Conservation (phyloP, 2,113 vertebrate species). For the Ameiurus melas region DNA sequence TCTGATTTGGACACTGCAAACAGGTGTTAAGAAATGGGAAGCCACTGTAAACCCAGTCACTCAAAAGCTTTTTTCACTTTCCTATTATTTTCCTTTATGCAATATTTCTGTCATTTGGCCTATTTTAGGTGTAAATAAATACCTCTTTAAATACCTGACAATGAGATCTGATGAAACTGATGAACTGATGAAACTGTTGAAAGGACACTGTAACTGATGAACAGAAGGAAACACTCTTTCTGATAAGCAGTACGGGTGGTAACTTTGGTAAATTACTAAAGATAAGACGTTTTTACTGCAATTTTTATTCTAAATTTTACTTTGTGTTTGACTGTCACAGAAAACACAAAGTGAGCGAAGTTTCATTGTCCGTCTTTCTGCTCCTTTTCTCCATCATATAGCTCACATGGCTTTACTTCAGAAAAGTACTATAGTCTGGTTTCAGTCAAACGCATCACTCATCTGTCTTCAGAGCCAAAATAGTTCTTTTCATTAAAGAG, state of each 20-base stretch:
- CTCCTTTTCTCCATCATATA: neutral
- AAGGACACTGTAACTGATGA: neutral
- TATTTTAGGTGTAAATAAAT: neutral
- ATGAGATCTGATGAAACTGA: neutral
- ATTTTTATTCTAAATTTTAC: neutral
- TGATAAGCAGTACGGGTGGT: neutral
- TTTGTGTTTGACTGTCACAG: neutral
- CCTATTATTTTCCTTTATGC: neutral
- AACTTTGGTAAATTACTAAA: neutral
- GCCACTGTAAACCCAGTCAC: neutral
- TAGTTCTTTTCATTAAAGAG: neutral
- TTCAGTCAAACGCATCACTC: neutral
- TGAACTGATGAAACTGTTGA: neutral
- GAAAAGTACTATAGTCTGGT: neutral
- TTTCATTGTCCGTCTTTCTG: neutral
- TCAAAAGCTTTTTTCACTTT: neutral
- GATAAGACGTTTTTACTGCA: neutral
- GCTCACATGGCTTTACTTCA: neutral
- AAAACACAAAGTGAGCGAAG: neutral
- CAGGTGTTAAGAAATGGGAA: neutral
- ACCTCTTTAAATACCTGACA: neutral
- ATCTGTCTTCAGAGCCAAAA: slow-evolving; percentile 18
- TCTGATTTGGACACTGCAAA: neutral
- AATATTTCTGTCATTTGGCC: neutral
- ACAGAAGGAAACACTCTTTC: neutral